Evolutionary conservation across 2,113 vertebrate genomes (phyloP).

Genomic region (Agapornis roseicollis): DNA sequence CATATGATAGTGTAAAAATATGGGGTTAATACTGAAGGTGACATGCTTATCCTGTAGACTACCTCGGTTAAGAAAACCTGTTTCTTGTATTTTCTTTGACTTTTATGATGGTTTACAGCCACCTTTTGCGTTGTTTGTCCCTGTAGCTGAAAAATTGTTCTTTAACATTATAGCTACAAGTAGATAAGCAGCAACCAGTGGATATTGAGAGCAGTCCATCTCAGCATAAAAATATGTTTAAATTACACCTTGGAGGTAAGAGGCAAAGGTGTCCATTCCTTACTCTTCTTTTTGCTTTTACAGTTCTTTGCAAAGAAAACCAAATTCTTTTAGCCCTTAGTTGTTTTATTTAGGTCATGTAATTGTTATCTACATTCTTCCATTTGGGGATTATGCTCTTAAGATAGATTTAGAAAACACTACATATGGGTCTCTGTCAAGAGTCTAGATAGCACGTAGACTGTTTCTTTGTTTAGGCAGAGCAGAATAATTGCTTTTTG

Average conservation of each 20-base stretch:
- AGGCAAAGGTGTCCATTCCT: neutral
- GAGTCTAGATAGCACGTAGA: neutral
- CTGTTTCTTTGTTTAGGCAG: neutral
- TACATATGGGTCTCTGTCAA: neutral
- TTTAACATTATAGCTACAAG: neutral
- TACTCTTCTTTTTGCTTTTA: neutral
- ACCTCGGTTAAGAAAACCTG: neutral
- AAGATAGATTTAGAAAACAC: neutral
- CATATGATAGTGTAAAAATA: neutral
- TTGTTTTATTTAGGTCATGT: conserved; percentile 23
- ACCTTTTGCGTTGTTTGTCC: neutral
- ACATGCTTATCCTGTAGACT: neutral
- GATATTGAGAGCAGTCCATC: neutral
- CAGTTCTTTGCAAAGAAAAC: neutral
- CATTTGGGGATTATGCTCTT: neutral
- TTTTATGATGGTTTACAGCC: neutral
- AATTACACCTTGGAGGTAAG: neutral
- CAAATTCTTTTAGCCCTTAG: neutral
- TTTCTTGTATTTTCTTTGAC: neutral
- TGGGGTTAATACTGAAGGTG: neutral
- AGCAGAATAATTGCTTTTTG: neutral
- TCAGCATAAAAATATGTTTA: neutral
- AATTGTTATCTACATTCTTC: neutral
- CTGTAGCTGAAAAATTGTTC: neutral
- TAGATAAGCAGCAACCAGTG: neutral